phyloP scores from a whole-genome alignment of 1,140 invertebrate species.

The Drosophila setifemur region DNA sequence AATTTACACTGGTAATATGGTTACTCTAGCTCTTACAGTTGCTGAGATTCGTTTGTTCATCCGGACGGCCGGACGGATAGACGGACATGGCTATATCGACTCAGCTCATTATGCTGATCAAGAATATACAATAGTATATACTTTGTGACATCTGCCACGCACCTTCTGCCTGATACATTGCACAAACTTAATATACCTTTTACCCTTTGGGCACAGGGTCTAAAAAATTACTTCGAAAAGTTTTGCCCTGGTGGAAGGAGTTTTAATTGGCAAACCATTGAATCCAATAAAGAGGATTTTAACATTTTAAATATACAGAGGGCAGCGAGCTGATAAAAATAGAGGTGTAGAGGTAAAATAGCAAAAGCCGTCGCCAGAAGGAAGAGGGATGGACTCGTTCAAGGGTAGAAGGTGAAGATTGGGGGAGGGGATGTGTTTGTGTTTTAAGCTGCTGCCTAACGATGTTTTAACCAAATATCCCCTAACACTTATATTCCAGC shows the following conservation, averaged over 20 bases:
- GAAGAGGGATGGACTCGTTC: background rate
- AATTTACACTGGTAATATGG: too few species aligned
- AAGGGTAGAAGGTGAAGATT: background rate
- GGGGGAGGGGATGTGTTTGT: background rate
- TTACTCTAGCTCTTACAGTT: too few species aligned
- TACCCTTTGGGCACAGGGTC: too few species aligned
- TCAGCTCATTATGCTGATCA: too few species aligned
- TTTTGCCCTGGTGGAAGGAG: constrained; percentile 64
- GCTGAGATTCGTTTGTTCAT: too few species aligned
- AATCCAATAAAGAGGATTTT: constrained; percentile 82
- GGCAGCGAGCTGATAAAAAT: background rate
- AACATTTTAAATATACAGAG: constrained; percentile 76
- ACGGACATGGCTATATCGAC: too few species aligned
- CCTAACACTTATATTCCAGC: background rate
- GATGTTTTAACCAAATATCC: constrained; percentile 1
- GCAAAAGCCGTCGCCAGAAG: constrained; percentile 28
- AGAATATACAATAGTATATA: too few species aligned
- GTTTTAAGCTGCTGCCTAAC: constrained; percentile 9
- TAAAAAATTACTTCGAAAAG: constrained; percentile 52
- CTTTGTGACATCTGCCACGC: too few species aligned
- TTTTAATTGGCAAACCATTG: constrained; percentile 81
- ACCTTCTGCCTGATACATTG: too few species aligned
- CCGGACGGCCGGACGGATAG: too few species aligned
- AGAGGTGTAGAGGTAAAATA: constrained; percentile 42
- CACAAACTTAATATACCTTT: too few species aligned